phyloP scores from a whole-genome alignment of 2,113 vertebrate genomes.

The Equus quagga region DNA sequence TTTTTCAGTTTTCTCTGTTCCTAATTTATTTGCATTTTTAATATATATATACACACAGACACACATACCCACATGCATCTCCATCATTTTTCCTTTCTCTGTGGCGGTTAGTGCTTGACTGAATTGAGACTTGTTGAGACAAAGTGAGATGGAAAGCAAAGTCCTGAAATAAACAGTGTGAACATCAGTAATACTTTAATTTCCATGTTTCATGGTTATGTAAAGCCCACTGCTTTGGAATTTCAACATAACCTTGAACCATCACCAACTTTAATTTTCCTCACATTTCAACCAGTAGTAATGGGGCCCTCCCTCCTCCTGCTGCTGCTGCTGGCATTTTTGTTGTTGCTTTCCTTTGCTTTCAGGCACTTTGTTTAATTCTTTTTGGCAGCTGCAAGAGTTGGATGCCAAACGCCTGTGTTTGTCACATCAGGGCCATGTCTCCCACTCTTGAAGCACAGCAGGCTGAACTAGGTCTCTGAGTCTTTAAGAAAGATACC shows the following conservation, averaged over 20 bases:
- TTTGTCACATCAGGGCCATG: constrained; percentile 52
- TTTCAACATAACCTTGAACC: constrained; percentile 83
- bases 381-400: constrained; percentile 70
- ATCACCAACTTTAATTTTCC: constrained; percentile 75
- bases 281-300: constrained; percentile 77
- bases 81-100: neutral
- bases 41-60: too few species aligned
- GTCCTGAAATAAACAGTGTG: constrained; percentile 71
- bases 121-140: constrained; percentile 65
- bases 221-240: constrained; percentile 77
- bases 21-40: constrained; percentile 11
- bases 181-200: constrained; percentile 76
- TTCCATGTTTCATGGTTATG: constrained; percentile 77
- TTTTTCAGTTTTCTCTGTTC: neutral
- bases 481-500: neutral
- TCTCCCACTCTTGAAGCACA: neutral
- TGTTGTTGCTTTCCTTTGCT: constrained; percentile 62
- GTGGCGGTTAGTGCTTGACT: neutral
- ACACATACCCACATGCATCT: neutral
- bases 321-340: constrained; percentile 56
- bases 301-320: constrained; percentile 67
- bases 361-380: constrained; percentile 71
- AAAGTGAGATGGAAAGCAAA: constrained; percentile 32
- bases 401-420: constrained; percentile 66
- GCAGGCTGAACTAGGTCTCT: neutral